Percentiles rank a stretch among this genome's conserved stretches.
Evolutionary conservation across 1,140 invertebrate species (phyloP).

Genomic region (Prorops nasuta): DNA sequence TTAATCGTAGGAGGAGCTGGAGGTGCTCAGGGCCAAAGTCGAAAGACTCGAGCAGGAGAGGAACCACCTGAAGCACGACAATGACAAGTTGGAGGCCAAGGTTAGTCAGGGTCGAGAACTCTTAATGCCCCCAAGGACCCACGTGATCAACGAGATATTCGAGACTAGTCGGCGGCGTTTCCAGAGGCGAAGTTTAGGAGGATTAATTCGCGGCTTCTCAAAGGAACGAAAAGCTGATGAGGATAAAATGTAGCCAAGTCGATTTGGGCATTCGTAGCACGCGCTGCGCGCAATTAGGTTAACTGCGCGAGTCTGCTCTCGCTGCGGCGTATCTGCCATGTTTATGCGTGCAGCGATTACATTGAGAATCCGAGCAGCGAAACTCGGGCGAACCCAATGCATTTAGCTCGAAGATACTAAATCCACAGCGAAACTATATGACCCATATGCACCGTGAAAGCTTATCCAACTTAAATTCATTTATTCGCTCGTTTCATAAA

Average conservation of each 20-base stretch:
- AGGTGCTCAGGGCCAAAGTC: slow-evolving; percentile 75
- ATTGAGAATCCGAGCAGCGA: slow-evolving; percentile 25
- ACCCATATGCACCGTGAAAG: no score
- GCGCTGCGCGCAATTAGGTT: slow-evolving; percentile 32
- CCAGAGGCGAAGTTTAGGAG: background rate
- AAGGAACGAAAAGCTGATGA: background rate
- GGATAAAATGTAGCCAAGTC: background rate
- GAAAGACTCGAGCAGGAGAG: slow-evolving; percentile 86
- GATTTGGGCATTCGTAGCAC: slow-evolving; percentile 11
- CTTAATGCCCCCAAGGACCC: no score
- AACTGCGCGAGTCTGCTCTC: slow-evolving; percentile 20
- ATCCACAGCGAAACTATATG: no score
- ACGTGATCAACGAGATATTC: no score
- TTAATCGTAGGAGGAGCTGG: slow-evolving; percentile 76
- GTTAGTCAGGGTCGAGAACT: no score
- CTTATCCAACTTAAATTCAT: no score
- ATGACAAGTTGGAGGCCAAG: slow-evolving; percentile 86
- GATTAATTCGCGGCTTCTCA: background rate
- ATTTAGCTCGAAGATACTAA: no score
- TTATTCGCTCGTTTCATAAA: no score
- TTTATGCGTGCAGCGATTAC: slow-evolving; percentile 13
- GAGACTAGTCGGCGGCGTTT: no score
- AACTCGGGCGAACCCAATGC: no score
- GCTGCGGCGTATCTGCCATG: slow-evolving; percentile 8
- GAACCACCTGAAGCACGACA: slow-evolving; percentile 80